Conservation (phyloP, 2,113 vertebrate genomes). For the Gnathonemus longibarbis region DNA sequence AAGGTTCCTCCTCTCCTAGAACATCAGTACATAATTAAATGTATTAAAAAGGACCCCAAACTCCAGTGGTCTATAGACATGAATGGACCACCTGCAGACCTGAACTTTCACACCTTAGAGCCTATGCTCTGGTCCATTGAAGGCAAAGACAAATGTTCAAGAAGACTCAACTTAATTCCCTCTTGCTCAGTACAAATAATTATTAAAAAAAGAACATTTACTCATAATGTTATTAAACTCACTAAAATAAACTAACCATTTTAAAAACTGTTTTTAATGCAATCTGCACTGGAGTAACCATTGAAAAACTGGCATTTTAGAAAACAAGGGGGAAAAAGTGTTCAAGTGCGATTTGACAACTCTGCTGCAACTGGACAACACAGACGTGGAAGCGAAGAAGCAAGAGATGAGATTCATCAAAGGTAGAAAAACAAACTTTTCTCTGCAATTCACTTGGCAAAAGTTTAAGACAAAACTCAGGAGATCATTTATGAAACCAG, state of each 20-base stretch:
- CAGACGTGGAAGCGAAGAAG: background rate
- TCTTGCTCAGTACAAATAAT: background rate
- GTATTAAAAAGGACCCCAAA: background rate
- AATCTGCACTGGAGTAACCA: background rate
- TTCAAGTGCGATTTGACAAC: background rate
- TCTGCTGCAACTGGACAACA: background rate
- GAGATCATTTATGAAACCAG: background rate
- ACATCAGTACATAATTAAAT: background rate
- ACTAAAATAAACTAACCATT: background rate
- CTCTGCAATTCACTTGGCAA: background rate
- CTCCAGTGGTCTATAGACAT: background rate
- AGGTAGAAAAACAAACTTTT: background rate
- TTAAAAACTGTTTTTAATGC: background rate
- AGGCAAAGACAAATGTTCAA: background rate
- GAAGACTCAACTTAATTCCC: background rate
- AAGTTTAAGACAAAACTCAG: background rate
- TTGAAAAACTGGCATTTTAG: slow-evolving; percentile 7
- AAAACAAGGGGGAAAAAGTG: background rate
- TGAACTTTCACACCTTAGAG: background rate
- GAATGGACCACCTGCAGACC: background rate
- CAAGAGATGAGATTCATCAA: background rate
- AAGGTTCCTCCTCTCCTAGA: background rate
- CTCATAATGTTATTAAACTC: background rate
- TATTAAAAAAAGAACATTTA: background rate
- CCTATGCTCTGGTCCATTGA: background rate